Percentiles rank a stretch among this genome's conserved stretches.
Conservation (phyloP, 2,888 invertebrate species). For the Campoplex capitator region DNA sequence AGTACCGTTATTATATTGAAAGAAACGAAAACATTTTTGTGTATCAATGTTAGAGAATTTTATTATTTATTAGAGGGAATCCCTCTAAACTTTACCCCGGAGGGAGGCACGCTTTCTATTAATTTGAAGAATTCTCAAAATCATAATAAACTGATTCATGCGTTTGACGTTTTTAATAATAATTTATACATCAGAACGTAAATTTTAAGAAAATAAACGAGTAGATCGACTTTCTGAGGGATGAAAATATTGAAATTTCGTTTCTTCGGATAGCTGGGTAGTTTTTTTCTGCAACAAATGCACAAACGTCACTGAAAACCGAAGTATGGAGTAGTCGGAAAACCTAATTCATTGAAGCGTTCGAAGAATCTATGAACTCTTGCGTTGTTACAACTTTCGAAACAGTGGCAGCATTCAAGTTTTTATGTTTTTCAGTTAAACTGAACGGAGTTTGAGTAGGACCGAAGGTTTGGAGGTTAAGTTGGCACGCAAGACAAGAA, state of each 20-base stretch:
- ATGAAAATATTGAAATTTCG: background rate
- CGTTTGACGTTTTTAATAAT: no score
- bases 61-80: no score
- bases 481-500: conserved; percentile 20
- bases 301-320: background rate
- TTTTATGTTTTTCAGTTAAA: conserved; percentile 1
- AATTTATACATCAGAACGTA: no score
- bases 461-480: background rate
- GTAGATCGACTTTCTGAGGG: background rate
- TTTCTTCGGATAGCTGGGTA: background rate
- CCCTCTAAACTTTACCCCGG: no score
- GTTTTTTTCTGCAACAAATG: background rate
- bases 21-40: background rate
- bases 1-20: no score
- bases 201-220: no score
- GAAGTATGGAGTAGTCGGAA: background rate
- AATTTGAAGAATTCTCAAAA: no score
- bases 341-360: background rate
- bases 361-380: background rate
- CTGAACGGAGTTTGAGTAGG: background rate
- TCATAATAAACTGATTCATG: no score
- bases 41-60: background rate
- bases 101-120: no score
- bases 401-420: background rate
- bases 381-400: background rate